Evolutionary conservation across 2,888 invertebrate genomes (phyloP).

Genomic region (Drosophila anomalata): DNA sequence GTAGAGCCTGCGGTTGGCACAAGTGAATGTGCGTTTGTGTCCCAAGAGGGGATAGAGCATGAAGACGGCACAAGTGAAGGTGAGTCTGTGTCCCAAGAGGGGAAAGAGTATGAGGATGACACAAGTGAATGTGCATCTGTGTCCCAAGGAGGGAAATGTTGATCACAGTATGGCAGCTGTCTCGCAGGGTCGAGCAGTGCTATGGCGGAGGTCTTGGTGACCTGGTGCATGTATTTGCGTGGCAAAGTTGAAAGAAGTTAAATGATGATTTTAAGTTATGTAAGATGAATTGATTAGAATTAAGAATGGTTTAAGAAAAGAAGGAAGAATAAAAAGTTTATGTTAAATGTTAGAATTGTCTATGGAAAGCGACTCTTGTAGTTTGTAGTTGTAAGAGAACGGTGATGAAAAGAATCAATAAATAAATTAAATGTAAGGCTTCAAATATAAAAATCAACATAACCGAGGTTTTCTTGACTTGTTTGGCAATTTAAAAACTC

Average conservation of each 20-base stretch:
- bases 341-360: conserved; percentile 11
- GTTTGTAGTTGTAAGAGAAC: background rate
- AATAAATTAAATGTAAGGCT: conserved; percentile 7
- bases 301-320: background rate
- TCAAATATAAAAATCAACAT: background rate
- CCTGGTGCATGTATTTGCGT: conserved; percentile 3
- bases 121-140: conserved; percentile 5
- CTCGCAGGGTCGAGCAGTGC: too few species aligned
- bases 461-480: too few species aligned
- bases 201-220: conserved; percentile 1
- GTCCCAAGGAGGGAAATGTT: conserved; percentile 1
- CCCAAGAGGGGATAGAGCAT: conserved; percentile 17
- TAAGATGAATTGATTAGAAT: conserved; percentile 9
- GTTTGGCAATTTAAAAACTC: too few species aligned
- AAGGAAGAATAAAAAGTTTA: background rate
- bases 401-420: conserved; percentile 6
- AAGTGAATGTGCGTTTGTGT: conserved; percentile 11
- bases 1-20: too few species aligned
- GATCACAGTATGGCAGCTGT: background rate
- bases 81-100: conserved; percentile 13
- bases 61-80: conserved; percentile 12
- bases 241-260: conserved; percentile 1
- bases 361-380: conserved; percentile 3
- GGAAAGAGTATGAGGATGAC: background rate
- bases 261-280: conserved; percentile 4